Evolutionary conservation across 2,797 vertebrate species (phyloP).

Genomic region (Lithobates pipiens): DNA sequence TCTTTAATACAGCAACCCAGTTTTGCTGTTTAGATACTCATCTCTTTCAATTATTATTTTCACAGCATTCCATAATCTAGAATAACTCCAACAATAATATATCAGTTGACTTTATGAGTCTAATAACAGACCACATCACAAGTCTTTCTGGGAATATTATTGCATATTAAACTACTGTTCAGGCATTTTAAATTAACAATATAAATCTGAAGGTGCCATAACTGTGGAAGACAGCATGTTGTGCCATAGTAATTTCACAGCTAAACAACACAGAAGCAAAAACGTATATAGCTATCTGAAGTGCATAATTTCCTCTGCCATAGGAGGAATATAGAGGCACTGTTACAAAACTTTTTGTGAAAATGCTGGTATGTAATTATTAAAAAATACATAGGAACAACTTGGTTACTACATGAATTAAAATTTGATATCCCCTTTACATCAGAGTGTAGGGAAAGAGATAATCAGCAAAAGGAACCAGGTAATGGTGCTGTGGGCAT

Average conservation of each 20-base stretch:
- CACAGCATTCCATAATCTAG: neutral
- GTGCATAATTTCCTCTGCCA: neutral
- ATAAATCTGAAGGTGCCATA: slow-evolving; percentile 27
- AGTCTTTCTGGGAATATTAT: slow-evolving; percentile 31
- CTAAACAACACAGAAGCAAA: slow-evolving; percentile 5
- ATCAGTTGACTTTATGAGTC: slow-evolving; percentile 26
- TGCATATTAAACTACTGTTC: slow-evolving; percentile 26
- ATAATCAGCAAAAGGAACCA: too few relatives aligned
- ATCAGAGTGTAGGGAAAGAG: too few relatives aligned
- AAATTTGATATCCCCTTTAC: too few relatives aligned
- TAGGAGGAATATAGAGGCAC: neutral
- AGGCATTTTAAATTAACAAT: slow-evolving; percentile 53
- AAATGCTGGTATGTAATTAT: neutral
- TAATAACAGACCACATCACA: slow-evolving; percentile 34
- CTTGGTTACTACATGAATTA: too few relatives aligned
- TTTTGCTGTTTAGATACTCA: neutral
- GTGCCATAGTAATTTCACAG: neutral
- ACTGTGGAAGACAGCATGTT: neutral
- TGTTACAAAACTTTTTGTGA: neutral
- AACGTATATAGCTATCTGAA: neutral
- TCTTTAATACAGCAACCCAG: neutral
- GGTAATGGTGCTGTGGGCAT: too few relatives aligned
- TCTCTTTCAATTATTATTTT: slow-evolving; percentile 9
- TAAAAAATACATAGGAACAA: too few relatives aligned
- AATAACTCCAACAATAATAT: slow-evolving; percentile 8